These are phyloP conservation scores for Drosophila parvula DNA, from an alignment of 1,140 invertebrate genomes.

Conservation along the genomic window DNA sequence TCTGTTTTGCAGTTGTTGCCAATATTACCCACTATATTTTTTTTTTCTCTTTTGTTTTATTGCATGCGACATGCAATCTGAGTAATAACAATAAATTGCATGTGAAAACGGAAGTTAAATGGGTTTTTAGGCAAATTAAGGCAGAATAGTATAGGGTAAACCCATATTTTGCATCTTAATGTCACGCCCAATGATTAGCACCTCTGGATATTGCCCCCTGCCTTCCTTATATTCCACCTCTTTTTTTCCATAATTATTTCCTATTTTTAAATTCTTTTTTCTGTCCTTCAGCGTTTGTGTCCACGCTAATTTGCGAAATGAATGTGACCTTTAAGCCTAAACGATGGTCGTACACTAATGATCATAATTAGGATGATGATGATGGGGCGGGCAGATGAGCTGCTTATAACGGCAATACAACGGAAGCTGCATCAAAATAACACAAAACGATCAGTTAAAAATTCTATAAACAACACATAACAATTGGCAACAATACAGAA, in stretches of 20 bases:
- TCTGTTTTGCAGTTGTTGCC: constrained; percentile 16
- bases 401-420: constrained; percentile 3
- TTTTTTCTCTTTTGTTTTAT: constrained; percentile 6
- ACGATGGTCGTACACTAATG: constrained; percentile 22
- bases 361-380: constrained; percentile 43
- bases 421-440: not conserved
- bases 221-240: not conserved
- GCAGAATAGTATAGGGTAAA: constrained; percentile 2
- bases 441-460: not conserved
- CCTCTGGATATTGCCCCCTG: constrained; percentile 13
- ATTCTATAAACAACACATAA: not conserved
- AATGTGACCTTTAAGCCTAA: constrained; percentile 32
- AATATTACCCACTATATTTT: constrained; percentile 5
- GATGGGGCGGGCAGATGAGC: not conserved
- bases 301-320: constrained; percentile 10
- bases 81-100: constrained; percentile 28
- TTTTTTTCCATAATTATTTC: not conserved
- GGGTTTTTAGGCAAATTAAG: constrained; percentile 45
- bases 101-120: constrained; percentile 50
- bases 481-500: not conserved
- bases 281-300: constrained; percentile 26
- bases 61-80: constrained; percentile 44
- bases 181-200: constrained; percentile 6
- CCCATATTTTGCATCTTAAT: constrained; percentile 15
- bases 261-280: constrained; percentile 4